phyloP scores from a whole-genome alignment of 1,140 invertebrate genomes.

The Bombus superbus region DNA sequence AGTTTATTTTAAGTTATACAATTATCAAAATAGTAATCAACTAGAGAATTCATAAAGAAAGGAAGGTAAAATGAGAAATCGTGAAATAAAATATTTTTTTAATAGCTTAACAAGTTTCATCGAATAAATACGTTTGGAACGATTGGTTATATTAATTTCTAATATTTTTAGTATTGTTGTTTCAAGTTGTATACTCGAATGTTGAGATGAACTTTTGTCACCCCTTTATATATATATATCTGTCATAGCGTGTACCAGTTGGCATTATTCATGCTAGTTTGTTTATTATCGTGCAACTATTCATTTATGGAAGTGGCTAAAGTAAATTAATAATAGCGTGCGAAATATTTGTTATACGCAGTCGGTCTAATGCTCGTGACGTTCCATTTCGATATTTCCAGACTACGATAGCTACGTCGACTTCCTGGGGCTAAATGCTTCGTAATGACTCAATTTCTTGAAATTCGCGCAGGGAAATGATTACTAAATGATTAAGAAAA shows the following conservation, averaged over 20 bases:
- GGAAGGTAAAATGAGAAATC: background rate
- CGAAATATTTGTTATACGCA: constrained; percentile 12
- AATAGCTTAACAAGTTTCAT: too few relatives aligned
- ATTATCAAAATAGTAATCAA: background rate
- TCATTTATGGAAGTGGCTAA: background rate
- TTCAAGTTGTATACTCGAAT: background rate
- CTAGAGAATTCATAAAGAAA: background rate
- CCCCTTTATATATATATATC: background rate
- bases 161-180: background rate
- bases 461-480: background rate
- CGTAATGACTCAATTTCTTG: constrained; percentile 14
- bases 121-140: background rate
- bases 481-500: background rate
- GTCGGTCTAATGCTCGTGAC: too few relatives aligned
- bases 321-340: background rate
- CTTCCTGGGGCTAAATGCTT: background rate
- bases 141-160: background rate
- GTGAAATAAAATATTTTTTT: background rate
- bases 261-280: background rate
- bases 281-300: background rate
- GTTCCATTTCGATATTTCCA: constrained; percentile 4
- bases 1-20: background rate
- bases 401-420: background rate
- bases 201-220: background rate
- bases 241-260: background rate